Evolutionary conservation across 2,888 invertebrate species (phyloP).

Genomic region (Drosophila borealis): DNA sequence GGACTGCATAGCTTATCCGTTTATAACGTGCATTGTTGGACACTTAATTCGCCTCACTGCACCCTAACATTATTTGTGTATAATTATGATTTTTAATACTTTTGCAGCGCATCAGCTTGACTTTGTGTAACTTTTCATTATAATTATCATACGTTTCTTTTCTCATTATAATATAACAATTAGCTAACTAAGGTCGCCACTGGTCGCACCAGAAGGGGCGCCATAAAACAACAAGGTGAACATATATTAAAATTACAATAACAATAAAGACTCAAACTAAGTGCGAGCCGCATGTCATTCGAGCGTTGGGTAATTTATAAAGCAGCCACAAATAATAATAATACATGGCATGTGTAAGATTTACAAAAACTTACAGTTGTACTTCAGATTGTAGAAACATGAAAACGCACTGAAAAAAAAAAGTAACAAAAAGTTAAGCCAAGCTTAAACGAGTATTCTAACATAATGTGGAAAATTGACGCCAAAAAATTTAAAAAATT

Average conservation of each 20-base stretch:
- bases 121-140: constrained; percentile 15
- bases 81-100: constrained; percentile 7
- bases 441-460: neutral
- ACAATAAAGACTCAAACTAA: constrained; percentile 1
- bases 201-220: constrained; percentile 17
- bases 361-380: neutral
- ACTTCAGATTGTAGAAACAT: neutral
- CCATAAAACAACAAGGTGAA: constrained; percentile 34
- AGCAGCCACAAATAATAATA: neutral
- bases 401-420: neutral
- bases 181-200: constrained; percentile 35
- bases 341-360: neutral
- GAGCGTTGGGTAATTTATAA: constrained; percentile 13
- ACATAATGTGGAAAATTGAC: too few species aligned
- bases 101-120: neutral
- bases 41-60: constrained; percentile 11
- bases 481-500: too few species aligned
- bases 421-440: neutral
- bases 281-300: constrained; percentile 13
- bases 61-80: constrained; percentile 10
- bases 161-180: constrained; percentile 27
- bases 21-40: neutral
- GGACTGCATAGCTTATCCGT: constrained; percentile 9
- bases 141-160: neutral
- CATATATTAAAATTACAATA: constrained; percentile 10